Base-by-base conservation (phyloP, 2,888 invertebrate species). In the Homarus gammarus region DNA sequence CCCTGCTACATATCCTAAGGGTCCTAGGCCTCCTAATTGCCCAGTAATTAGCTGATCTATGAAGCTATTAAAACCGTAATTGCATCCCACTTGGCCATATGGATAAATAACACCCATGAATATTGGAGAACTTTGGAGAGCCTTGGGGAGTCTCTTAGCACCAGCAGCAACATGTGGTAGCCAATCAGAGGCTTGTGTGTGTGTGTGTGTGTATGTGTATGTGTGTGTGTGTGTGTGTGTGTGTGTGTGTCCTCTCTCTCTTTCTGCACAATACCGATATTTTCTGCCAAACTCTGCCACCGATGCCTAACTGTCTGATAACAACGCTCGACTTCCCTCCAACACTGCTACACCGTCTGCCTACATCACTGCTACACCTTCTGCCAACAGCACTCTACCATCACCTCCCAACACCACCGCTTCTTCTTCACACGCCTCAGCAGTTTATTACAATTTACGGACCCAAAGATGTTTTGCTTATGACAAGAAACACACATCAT, bases 51-150 rank as follows among this genome's bases (percentile, higher is more conserved):
- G 79, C 27, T 78, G 79, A 79, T 64, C 64, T 75, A 75, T 18
- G 84, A 75, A 75, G 84, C 77, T 38, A 75, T 78, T 75, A 87
- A 72, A 82, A 51, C 75, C n/a, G 64, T 83, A 87, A 87, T 87
- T 83, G 81, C 82, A 81, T 81, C 56, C 75, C 87, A 87, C 75
- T 49, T 64, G 15, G 33, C 72, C 82, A 64, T 81, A 70, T 40
- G 82, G 75, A 40, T 87, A 87, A 87, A 72, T 82, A 82, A 79
- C 70, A 87, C 75, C 61, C 49, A 33, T 33, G 82, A 82, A 87
- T 79, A 72, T 44, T 51, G 51, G 77, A n/a, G n/a, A n/a, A n/a
- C n/a, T n/a, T n/a, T n/a, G n/a, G n/a, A n/a, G n/a, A n/a, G 82
- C 72, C 51, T 51, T 72, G 22, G 61, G 72, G 72, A 36, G 44